A percentile compares a stretch with the other conserved stretches of the same genome.
Evolutionary conservation across 2,888 invertebrate genomes (phyloP).

Genomic region (Tricholauxania praeusta): DNA sequence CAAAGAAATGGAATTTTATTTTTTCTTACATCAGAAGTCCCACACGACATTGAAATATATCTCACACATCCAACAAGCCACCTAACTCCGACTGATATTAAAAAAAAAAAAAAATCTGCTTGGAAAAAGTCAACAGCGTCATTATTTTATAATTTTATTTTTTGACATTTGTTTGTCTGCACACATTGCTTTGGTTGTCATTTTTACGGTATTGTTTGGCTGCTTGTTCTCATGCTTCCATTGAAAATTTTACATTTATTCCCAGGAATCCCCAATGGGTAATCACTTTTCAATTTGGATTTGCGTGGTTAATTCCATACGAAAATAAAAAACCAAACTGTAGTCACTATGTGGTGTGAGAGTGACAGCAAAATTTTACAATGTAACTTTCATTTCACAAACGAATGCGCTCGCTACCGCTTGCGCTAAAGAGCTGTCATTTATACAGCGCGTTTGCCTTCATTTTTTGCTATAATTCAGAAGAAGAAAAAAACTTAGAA

Average conservation of each 20-base stretch:
- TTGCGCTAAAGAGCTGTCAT: background rate
- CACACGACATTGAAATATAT: too few species aligned
- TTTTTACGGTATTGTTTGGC: background rate
- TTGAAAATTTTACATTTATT: slow-evolving; percentile 52
- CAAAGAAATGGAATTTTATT: slow-evolving; percentile 29
- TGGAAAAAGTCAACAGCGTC: slow-evolving; percentile 38
- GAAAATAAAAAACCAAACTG: background rate
- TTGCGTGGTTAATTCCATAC: slow-evolving; percentile 40
- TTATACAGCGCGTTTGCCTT: slow-evolving; percentile 2
- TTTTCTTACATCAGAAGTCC: slow-evolving; percentile 27
- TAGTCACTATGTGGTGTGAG: background rate
- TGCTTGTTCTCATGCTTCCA: background rate
- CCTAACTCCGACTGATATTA: too few species aligned
- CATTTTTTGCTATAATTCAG: background rate
- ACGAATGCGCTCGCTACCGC: background rate
- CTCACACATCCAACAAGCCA: too few species aligned
- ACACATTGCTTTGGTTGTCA: slow-evolving; percentile 32
- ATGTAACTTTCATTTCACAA: background rate
- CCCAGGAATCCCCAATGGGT: slow-evolving; percentile 41
- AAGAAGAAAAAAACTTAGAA: background rate
- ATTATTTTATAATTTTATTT: slow-evolving; percentile 57
- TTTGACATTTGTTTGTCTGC: slow-evolving; percentile 63
- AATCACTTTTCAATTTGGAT: slow-evolving; percentile 50
- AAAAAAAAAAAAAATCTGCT: too few species aligned
- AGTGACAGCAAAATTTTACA: background rate